phyloP scores from a whole-genome alignment of 1,140 invertebrate species.

The Drosophila punjabiensis region DNA sequence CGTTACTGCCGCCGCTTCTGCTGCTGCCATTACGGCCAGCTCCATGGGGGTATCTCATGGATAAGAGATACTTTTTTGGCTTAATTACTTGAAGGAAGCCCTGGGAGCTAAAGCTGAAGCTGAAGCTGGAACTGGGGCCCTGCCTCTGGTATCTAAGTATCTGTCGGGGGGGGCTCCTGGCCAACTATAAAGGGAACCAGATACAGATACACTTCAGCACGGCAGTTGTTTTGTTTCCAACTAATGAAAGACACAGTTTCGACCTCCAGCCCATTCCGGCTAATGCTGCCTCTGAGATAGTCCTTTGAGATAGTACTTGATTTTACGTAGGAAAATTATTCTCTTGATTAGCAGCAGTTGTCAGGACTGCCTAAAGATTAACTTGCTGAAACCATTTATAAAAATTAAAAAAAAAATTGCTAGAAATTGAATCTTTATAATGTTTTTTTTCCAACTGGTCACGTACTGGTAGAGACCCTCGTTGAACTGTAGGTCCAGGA shows the following conservation, averaged over 20 bases:
- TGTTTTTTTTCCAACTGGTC: background rate
- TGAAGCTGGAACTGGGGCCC: too few relatives aligned
- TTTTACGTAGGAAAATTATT: background rate
- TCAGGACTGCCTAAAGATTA: background rate
- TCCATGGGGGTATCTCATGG: slow-evolving; percentile 35
- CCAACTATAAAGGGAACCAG: slow-evolving; percentile 48
- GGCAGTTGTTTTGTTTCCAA: slow-evolving; percentile 3
- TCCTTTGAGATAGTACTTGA: background rate
- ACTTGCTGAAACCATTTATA: background rate
- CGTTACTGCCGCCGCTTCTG: slow-evolving; percentile 5
- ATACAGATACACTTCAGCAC: slow-evolving; percentile 18
- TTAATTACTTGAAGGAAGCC: slow-evolving; percentile 59
- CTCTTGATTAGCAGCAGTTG: background rate
- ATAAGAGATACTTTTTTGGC: slow-evolving; percentile 66
- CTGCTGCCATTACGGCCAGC: background rate
- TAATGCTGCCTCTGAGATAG: background rate
- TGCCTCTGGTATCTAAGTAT: slow-evolving; percentile 26
- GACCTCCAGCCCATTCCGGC: background rate
- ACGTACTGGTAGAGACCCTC: background rate
- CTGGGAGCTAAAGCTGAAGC: too few relatives aligned
- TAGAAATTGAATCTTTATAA: background rate
- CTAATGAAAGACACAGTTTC: slow-evolving; percentile 25
- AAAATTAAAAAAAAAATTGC: too few relatives aligned
- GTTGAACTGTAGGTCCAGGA: background rate
- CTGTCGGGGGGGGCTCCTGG: slow-evolving; percentile 16